Base-by-base conservation (phyloP, 2,113 vertebrate species). In the Carassius carassius region DNA sequence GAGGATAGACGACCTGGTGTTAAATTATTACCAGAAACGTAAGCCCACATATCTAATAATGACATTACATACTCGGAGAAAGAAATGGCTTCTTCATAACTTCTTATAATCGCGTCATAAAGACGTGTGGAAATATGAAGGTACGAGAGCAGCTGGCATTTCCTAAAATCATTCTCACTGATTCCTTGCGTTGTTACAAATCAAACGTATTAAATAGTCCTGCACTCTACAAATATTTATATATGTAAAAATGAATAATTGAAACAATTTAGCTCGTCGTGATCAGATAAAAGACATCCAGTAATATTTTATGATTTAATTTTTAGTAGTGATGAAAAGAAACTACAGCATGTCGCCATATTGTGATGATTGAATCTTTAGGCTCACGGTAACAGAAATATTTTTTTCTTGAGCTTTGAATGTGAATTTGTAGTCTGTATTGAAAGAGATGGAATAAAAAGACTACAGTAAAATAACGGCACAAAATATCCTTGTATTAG, bases 1-100 rank as follows among this genome's bases (percentile, higher is more conserved):
- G 23, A 47, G 77, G 83, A 47, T 25, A 74, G 77, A 81, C 12
- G 54, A 74, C 70, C 78, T 0, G 21, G 49, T 54, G 60, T 29
- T 76, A 60, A 81, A 85, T 83, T 84, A 78, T 73, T 81, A 37
- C 76, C 41, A 87, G 58, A 35, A 13, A 72, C 63, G 54, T 58
- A 76, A 60, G 41, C 51, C 21, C 35, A 44, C 83, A 82, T 78
- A 78, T 83, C 83, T 85, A 78, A 77, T 82, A 75, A 60, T 60
- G 21, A 60, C 56, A 60, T n/a, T 60, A 60, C 56, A 60, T 60
- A 21, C 56, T 10, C 56, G 19, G 21, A 60, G 56, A 60, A 72
- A 44, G 69, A 84, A 86, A 81, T 72, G 70, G 62, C 23, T 62
- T 69, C n/a, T 67, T 85, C 29, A 63, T 51, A 72, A 54, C 21